Evolutionary conservation across 2,888 invertebrate species (phyloP), one percentile per base, ranked within the genome.

Genomic region (Muscina levida): DNA sequence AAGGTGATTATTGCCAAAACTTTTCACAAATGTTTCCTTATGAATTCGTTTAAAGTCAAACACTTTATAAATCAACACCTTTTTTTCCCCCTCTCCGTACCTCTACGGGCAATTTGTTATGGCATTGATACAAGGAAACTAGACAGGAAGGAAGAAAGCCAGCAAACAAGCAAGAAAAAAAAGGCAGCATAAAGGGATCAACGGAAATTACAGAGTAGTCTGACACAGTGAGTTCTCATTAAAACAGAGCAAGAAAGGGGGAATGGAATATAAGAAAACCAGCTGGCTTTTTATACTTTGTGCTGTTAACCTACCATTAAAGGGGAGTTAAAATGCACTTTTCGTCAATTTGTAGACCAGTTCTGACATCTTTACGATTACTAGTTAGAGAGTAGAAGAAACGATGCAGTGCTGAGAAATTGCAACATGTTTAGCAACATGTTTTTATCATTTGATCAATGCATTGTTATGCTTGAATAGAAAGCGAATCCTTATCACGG

Each of bases 51-150:
- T 13, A 39, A 77, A 77, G 72, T 77, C 51, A 67, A 72, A 66
- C 57, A 57, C 57, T 77, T 67, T 72, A 66, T 67, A 72, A 72
- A 72, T 72, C 67, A 72, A 77, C 72, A 77, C 72, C 72, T 72
- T 72, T 59, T 70, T 67, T 57, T n/a, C n/a, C n/a, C n/a, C n/a
- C n/a, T n/a, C n/a, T n/a, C n/a, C n/a, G n/a, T n/a, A n/a, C n/a
- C n/a, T n/a, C n/a, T n/a, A n/a, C n/a, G 42, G 26, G n/a, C 19
- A 77, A 59, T 77, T 48, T 44, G 65, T 66, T 24, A 17, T 26
- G 31, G 19, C 39, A 46, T 37, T 37, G 46, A 37, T 51, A n/a
- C n/a, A n/a, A n/a, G n/a, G n/a, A n/a, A n/a, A n/a, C n/a, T n/a
- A n/a, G n/a, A n/a, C n/a, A n/a, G n/a, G n/a, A n/a, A n/a, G n/a